Percentiles rank a stretch among this genome's conserved stretches.
Evolutionary conservation across 2,113 vertebrate genomes (phyloP).

Genomic region (Lepidothrix coronata): DNA sequence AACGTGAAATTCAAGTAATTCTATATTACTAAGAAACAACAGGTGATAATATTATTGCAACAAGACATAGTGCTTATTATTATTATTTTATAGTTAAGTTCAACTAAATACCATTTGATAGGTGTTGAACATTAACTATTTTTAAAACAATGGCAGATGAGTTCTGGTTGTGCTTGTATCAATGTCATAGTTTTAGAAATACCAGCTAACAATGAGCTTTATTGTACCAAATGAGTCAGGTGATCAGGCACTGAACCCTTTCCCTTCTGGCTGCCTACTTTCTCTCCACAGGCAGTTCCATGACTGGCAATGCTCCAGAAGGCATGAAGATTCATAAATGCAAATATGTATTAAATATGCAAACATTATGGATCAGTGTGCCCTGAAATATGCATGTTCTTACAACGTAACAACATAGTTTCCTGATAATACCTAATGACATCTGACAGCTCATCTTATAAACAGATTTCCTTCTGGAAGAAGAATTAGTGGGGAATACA

Average conservation of each 20-base stretch:
- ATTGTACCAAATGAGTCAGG: background rate
- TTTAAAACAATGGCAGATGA: background rate
- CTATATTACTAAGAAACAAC: background rate
- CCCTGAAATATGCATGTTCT: conserved; percentile 12
- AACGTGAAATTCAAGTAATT: background rate
- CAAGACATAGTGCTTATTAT: background rate
- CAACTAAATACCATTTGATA: background rate
- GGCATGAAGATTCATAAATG: conserved; percentile 26
- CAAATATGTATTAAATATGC: conserved; percentile 42
- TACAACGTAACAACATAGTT: conserved; percentile 3
- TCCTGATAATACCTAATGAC: conserved; percentile 5
- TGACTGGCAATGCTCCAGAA: background rate
- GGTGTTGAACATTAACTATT: background rate
- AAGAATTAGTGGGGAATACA: background rate
- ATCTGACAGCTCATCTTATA: conserved; percentile 16
- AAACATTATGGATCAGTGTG: conserved; percentile 23
- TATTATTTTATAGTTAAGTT: background rate
- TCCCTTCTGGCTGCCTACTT: background rate
- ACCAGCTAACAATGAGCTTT: background rate
- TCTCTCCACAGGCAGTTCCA: background rate
- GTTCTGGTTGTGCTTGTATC: background rate
- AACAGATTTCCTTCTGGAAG: conserved; percentile 17
- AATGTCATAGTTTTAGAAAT: background rate
- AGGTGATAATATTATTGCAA: background rate
- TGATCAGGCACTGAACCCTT: background rate